phyloP scores from a whole-genome alignment of 2,797 vertebrate genomes.

The Centropyge bicolor region DNA sequence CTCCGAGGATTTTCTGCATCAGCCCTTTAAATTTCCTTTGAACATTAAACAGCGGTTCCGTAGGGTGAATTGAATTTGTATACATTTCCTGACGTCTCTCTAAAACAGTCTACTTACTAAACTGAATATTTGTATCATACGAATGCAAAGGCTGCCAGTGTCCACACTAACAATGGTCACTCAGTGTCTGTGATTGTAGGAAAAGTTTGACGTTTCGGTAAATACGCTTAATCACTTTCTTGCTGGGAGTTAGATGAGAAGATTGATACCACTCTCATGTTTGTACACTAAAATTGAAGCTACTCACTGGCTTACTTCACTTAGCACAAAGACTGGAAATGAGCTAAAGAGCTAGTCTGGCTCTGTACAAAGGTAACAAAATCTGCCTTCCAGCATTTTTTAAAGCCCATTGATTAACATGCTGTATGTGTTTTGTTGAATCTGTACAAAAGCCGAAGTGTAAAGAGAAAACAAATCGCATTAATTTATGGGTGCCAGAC shows the following conservation, averaged over 20 bases:
- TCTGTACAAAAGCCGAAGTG: no score
- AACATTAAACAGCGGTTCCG: background rate
- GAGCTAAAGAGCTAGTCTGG: background rate
- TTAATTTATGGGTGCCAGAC: background rate
- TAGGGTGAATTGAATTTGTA: conserved; percentile 3
- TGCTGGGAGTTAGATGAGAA: conserved; percentile 14
- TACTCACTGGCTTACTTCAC: background rate
- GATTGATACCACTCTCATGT: conserved; percentile 7
- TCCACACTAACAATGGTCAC: conserved; percentile 16
- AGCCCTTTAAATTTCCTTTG: conserved; percentile 7
- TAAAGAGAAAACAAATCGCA: no score
- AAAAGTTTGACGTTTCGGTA: conserved; percentile 29
- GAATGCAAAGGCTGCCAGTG: conserved; percentile 15
- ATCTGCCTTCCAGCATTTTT: background rate
- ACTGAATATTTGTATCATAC: conserved; percentile 24
- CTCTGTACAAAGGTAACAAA: background rate
- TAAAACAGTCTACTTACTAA: conserved; percentile 15
- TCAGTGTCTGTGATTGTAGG: conserved; percentile 11
- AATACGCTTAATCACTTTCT: conserved; percentile 17
- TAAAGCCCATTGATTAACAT: background rate
- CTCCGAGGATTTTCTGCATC: background rate
- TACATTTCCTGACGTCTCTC: conserved; percentile 26
- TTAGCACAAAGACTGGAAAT: background rate
- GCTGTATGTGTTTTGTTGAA: background rate
- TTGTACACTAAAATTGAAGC: conserved; percentile 5